Conservation (phyloP, 2,113 vertebrate genomes). For the Ceyx cyanopectus region DNA sequence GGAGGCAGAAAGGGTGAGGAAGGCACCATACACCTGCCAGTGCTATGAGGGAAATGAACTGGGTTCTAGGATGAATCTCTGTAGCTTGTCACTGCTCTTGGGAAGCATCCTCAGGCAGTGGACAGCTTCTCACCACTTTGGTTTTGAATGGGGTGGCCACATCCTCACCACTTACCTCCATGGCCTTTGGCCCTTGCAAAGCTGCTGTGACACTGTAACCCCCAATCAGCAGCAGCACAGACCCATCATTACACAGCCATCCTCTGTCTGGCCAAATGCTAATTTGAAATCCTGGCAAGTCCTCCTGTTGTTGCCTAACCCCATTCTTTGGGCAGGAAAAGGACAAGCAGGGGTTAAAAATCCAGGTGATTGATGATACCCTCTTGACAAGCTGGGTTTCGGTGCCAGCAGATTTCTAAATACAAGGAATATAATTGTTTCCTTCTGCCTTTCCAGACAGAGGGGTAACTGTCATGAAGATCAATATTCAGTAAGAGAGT, state of each 20-base stretch:
- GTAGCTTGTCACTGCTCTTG: background rate
- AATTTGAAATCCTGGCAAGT: slow-evolving; percentile 48
- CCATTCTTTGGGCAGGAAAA: background rate
- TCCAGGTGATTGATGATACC: background rate
- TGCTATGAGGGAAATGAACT: background rate
- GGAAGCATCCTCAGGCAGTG: background rate
- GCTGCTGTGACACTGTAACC: slow-evolving; percentile 11
- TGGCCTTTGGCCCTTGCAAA: background rate
- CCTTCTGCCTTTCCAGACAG: background rate
- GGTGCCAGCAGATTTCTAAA: background rate
- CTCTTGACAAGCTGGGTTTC: background rate
- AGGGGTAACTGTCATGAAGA: background rate
- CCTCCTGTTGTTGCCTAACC: background rate
- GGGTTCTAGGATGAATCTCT: background rate
- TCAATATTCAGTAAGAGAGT: background rate
- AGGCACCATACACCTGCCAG: background rate
- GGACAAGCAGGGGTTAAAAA: slow-evolving; percentile 46
- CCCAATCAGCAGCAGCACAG: slow-evolving; percentile 38
- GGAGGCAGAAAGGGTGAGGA: background rate
- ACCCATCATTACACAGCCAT: slow-evolving; percentile 57
- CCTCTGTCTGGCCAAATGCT: slow-evolving; percentile 10
- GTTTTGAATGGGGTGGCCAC: slow-evolving; percentile 30
- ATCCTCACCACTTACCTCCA: slow-evolving; percentile 24
- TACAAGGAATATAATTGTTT: background rate
- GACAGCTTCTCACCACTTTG: background rate